Percentiles rank a stretch among this genome's conserved stretches.
Conservation (phyloP, 2,113 vertebrate species). For the Hystrix brachyura region DNA sequence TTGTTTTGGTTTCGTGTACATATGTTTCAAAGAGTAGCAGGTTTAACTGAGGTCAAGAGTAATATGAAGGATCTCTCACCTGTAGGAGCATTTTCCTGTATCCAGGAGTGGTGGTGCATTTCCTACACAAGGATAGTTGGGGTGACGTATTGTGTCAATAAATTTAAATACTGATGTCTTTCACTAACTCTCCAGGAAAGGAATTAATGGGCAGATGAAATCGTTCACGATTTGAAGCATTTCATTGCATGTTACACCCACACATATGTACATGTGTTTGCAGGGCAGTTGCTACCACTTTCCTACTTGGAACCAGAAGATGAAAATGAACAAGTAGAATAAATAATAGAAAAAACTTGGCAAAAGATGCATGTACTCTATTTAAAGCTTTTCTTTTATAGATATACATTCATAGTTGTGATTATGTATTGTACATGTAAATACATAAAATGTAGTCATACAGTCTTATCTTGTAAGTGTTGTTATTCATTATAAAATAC, state of each 20-base stretch:
- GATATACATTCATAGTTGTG: neutral
- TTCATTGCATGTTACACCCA: neutral
- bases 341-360: neutral
- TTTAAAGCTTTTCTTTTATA: slow-evolving; percentile 45
- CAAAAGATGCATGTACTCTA: neutral
- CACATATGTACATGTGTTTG: neutral
- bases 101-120: neutral
- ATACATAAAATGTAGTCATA: neutral
- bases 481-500: slow-evolving; percentile 7
- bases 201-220: neutral
- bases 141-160: neutral
- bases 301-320: neutral
- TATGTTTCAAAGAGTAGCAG: neutral
- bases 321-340: neutral
- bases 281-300: neutral
- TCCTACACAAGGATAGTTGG: neutral
- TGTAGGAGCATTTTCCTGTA: neutral
- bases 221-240: neutral
- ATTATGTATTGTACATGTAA: neutral
- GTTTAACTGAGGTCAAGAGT: neutral
- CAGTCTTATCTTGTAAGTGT: neutral
- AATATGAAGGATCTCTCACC: neutral
- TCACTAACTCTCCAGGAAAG: neutral
- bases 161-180: neutral
- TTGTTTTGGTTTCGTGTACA: neutral